phyloP scores from a whole-genome alignment of 2,113 vertebrate genomes.

The Tautogolabrus adspersus region DNA sequence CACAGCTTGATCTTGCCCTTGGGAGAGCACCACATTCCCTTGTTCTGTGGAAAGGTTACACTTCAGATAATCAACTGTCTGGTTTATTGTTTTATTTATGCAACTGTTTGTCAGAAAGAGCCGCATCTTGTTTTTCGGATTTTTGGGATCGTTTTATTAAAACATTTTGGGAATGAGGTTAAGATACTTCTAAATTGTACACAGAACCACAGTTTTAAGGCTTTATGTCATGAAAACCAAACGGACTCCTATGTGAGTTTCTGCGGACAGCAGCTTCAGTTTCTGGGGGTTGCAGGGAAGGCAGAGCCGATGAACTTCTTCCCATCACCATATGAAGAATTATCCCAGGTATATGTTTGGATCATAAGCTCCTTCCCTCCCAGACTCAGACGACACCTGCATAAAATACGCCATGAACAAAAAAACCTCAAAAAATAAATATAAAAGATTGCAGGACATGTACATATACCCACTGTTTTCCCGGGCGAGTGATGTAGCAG shows the following conservation, averaged over 20 bases:
- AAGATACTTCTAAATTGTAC: not conserved
- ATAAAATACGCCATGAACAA: constrained; percentile 10
- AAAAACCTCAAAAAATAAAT: not conserved
- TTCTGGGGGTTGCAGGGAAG: constrained; percentile 82
- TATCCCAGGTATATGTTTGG: constrained; percentile 93
- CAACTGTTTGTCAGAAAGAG: not conserved
- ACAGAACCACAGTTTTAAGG: not conserved
- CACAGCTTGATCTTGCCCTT: constrained; percentile 66
- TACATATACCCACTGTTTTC: constrained; percentile 86
- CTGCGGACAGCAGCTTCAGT: constrained; percentile 6
- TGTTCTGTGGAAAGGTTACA: constrained; percentile 47
- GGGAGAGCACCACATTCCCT: constrained; percentile 61
- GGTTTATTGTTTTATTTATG: constrained; percentile 27
- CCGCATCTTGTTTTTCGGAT: not conserved
- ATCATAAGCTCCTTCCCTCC: constrained; percentile 86
- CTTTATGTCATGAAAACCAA: not conserved
- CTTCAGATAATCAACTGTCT: constrained; percentile 40
- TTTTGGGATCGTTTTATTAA: constrained; percentile 15
- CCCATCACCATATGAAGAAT: constrained; percentile 85
- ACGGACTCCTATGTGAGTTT: not conserved
- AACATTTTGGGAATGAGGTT: not conserved
- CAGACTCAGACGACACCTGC: constrained; percentile 90
- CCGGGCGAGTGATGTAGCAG: constrained; percentile 91
- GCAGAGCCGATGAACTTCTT: constrained; percentile 91
- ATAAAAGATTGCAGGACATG: not conserved